Evolutionary conservation across 2,888 invertebrate genomes (phyloP), one percentile per base, ranked within the genome.

Genomic region (Agelastica alni): DNA sequence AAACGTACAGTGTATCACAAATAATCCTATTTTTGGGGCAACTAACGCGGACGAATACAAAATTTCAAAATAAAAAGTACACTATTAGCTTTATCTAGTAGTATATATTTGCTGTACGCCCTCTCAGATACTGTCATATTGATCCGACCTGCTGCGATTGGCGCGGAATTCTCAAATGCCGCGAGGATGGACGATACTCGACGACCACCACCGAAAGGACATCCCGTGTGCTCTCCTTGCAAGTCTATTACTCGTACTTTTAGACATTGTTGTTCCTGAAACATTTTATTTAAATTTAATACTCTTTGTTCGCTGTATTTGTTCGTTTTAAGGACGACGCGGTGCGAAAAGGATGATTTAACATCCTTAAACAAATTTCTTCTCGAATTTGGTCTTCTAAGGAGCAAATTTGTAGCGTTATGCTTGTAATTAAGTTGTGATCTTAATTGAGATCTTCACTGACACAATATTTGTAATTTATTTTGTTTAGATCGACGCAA

Each of bases 141-240:
- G 74, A 74, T 74, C 74, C 68, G 63, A 61, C 66, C 64, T 62
- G 64, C 70, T 70, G 63, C 71, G 74, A 69, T 72, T 71, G 70
- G 71, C 71, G 72, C 73, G 73, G 70, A 71, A 72, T 66, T 68
- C 70, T 73, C 69, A 71, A 71, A 60, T 51, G 57, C 61, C 42
- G 51, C 60, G 64, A 56, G 56, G n/a, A 56, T 43, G 45, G 42
- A 51, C 66, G 63, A 58, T 49, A 45, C 47, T 48, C 51, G 13
- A 41, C 58, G 56, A 43, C 18, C 36, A 22, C 18, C n/a, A 13
- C 18, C 56, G 56, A 56, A 42, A 12, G 37, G 44, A 52, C 47
- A 53, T 59, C 36, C 18, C 28, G 7, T 26, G 26, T 26, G 26
- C 17, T 10, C 10, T 18, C n/a, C n/a, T 36, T 17, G 34, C 7